Conservation (phyloP, 2,888 invertebrate genomes). For the Homarus gammarus region DNA sequence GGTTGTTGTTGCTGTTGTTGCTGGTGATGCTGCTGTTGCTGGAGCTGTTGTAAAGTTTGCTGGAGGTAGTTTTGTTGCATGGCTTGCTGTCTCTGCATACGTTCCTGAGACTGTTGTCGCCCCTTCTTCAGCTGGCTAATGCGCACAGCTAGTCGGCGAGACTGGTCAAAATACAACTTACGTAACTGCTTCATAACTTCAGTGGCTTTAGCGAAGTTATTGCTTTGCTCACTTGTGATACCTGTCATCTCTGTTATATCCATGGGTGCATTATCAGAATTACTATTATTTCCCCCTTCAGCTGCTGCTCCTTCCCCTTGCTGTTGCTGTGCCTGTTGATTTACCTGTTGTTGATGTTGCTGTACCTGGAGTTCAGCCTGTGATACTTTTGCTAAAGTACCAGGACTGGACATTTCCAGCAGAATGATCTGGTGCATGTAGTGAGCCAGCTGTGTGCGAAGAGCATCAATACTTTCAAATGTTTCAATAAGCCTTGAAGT, state of each 20-base stretch:
- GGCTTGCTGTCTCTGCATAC: constrained; percentile 75
- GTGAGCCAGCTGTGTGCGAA: constrained; percentile 72
- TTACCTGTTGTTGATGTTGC: constrained; percentile 71
- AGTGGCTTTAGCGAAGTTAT: constrained; percentile 71
- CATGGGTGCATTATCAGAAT: constrained; percentile 33
- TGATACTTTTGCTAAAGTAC: constrained; percentile 70
- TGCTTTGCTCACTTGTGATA: constrained; percentile 65
- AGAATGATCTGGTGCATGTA: constrained; percentile 72
- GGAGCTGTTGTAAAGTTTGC: constrained; percentile 73
- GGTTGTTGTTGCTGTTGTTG: constrained; percentile 56
- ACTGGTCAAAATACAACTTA: constrained; percentile 76
- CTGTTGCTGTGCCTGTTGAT: constrained; percentile 60
- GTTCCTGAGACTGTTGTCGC: constrained; percentile 74
- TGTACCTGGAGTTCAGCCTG: constrained; percentile 68
- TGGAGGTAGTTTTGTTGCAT: constrained; percentile 76
- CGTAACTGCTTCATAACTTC: constrained; percentile 76
- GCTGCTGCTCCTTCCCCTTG: constrained; percentile 52
- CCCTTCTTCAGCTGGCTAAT: constrained; percentile 76
- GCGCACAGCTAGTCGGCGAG: constrained; percentile 74
- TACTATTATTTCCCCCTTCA: constrained; percentile 60
- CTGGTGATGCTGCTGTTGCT: constrained; percentile 71
- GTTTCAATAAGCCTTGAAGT: constrained; percentile 75
- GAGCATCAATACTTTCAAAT: constrained; percentile 75
- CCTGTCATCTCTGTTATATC: constrained; percentile 67
- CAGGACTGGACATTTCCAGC: constrained; percentile 71